Evolutionary conservation across 92 coral and sea anemone genomes (phyloP).

Genomic region (Porites cylindrica): DNA sequence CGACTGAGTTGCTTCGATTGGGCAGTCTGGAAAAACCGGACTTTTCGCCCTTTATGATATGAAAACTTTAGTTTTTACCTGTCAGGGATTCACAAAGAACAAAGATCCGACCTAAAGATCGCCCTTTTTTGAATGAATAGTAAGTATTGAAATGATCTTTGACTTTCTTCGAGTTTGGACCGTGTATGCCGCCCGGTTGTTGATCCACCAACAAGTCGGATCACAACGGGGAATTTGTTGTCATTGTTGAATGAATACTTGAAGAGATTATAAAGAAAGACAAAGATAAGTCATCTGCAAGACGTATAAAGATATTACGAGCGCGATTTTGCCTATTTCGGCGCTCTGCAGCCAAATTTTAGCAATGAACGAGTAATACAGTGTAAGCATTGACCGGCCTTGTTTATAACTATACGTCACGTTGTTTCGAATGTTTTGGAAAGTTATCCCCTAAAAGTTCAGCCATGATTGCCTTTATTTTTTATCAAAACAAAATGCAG

Average conservation of each 20-base stretch:
- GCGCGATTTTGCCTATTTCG: too few relatives aligned
- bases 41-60: neutral
- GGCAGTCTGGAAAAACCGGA: neutral
- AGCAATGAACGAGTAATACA: neutral
- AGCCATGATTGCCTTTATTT: too few relatives aligned
- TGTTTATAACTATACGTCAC: neutral
- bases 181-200: neutral
- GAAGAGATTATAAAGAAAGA: neutral
- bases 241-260: neutral
- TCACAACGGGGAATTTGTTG: neutral
- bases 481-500: neutral
- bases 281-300: too few relatives aligned
- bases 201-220: neutral
- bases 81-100: neutral
- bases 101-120: conserved; percentile 2
- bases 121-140: neutral
- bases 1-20: neutral
- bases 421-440: neutral
- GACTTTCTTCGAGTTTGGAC: neutral
- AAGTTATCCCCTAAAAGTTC: too few relatives aligned
- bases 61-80: neutral
- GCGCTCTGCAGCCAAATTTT: too few relatives aligned
- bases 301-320: too few relatives aligned
- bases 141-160: neutral
- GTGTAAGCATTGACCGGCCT: too few relatives aligned